These are phyloP conservation scores for Bubo blakistoni DNA, from an alignment of 2,113 vertebrate species.

Conservation along the genomic window DNA sequence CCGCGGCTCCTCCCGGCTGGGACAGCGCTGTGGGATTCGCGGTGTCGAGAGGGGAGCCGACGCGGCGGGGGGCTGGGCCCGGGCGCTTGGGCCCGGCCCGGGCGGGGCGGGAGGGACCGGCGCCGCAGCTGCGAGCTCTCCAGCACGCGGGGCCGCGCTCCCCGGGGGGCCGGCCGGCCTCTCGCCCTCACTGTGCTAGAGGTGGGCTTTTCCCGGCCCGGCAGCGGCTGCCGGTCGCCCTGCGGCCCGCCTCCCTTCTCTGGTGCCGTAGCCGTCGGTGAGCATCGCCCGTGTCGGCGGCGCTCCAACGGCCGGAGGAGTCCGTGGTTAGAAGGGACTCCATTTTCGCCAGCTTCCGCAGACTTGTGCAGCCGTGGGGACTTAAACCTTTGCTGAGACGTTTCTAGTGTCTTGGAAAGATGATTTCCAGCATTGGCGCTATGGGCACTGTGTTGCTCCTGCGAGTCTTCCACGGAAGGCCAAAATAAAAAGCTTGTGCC, in stretches of 20 bases:
- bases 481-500: accelerated
- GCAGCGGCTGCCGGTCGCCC: neutral
- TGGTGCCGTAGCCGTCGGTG: neutral
- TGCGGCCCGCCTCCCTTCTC: neutral
- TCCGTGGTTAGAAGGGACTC: neutral
- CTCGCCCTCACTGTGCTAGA: neutral
- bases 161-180: neutral
- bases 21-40: too few relatives aligned
- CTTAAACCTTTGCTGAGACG: neutral
- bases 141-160: neutral
- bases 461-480: accelerated
- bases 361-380: neutral
- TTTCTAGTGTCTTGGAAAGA: neutral
- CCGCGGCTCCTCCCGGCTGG: too few relatives aligned
- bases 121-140: neutral
- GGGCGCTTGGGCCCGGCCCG: neutral
- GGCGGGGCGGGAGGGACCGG: neutral
- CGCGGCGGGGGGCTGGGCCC: neutral
- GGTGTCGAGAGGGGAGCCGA: neutral
- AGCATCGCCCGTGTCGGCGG: neutral
- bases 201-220: neutral
- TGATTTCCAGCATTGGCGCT: neutral
- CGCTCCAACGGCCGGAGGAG: neutral
- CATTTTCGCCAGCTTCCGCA: neutral
- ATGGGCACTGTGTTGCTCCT: accelerated